phyloP scores from a whole-genome alignment of 2,888 invertebrate species.

The Syrista parreyssii region DNA sequence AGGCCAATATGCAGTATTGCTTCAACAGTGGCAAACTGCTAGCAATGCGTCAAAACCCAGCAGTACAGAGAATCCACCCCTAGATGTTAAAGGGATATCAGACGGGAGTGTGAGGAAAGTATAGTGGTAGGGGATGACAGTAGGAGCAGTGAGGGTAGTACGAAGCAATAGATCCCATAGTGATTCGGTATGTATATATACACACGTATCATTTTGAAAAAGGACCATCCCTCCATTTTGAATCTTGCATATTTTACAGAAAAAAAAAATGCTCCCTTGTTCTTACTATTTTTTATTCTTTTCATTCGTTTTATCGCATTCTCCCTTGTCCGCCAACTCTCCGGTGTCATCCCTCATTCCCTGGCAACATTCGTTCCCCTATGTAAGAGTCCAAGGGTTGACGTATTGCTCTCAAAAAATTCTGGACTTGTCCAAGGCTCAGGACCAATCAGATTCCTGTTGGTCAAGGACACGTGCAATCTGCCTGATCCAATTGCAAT shows the following conservation, averaged over 20 bases:
- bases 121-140: not conserved
- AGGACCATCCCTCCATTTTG: not conserved
- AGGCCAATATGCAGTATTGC: constrained; percentile 57
- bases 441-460: not conserved
- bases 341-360: no score
- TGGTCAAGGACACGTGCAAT: accelerated
- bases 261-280: no score
- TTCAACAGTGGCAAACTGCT: constrained; percentile 52
- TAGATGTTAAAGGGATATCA: not conserved
- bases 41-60: constrained; percentile 51
- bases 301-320: not conserved
- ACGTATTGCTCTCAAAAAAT: not conserved
- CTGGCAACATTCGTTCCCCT: not conserved
- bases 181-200: no score
- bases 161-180: not conserved
- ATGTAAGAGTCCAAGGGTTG: not conserved
- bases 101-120: not conserved
- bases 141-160: not conserved
- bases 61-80: not conserved
- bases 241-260: no score
- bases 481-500: not conserved
- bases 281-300: not conserved
- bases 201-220: not conserved
- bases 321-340: not conserved
- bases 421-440: not conserved